Percentiles rank a stretch among this genome's conserved stretches.
These are phyloP conservation scores for Toxonevra muliebris DNA, from an alignment of 2,888 invertebrate genomes.

Conservation along the genomic window DNA sequence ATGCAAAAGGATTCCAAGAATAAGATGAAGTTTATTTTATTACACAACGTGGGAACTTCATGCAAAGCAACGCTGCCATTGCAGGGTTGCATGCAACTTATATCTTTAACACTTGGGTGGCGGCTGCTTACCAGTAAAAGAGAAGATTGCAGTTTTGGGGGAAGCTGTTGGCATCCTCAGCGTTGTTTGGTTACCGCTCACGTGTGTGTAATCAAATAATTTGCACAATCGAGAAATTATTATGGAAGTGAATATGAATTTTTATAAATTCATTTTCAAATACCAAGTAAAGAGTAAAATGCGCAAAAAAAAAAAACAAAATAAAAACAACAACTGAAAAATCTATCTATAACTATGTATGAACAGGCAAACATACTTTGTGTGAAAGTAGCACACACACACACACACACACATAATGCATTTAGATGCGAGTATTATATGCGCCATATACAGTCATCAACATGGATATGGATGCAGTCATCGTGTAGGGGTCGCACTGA, in stretches of 20 bases:
- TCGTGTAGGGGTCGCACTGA: neutral
- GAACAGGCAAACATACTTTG: too few species aligned
- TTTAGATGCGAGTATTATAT: too few species aligned
- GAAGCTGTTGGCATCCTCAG: neutral
- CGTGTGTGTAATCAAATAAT: slow-evolving; percentile 63
- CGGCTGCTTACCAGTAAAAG: too few species aligned
- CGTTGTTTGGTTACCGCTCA: slow-evolving; percentile 31
- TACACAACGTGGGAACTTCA: slow-evolving; percentile 21
- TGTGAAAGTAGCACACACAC: slow-evolving; percentile 44
- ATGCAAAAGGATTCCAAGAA: slow-evolving; percentile 41
- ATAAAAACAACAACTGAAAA: neutral
- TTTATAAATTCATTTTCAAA: slow-evolving; percentile 54
- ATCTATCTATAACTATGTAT: too few species aligned
- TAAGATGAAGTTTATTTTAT: slow-evolving; percentile 58
- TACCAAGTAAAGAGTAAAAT: slow-evolving; percentile 28
- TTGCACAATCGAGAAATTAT: slow-evolving; percentile 61
- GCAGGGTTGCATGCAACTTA: too few species aligned
- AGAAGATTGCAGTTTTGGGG: too few species aligned
- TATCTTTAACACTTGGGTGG: too few species aligned
- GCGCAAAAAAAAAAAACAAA: slow-evolving; percentile 11
- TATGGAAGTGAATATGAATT: slow-evolving; percentile 46
- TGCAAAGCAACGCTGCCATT: too few species aligned
- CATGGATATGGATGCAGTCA: too few species aligned
- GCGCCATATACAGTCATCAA: too few species aligned
- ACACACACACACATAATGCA: neutral